These are phyloP conservation scores for Pongo pygmaeus DNA, from an alignment of 2,113 vertebrate species.

Conservation along the genomic window DNA sequence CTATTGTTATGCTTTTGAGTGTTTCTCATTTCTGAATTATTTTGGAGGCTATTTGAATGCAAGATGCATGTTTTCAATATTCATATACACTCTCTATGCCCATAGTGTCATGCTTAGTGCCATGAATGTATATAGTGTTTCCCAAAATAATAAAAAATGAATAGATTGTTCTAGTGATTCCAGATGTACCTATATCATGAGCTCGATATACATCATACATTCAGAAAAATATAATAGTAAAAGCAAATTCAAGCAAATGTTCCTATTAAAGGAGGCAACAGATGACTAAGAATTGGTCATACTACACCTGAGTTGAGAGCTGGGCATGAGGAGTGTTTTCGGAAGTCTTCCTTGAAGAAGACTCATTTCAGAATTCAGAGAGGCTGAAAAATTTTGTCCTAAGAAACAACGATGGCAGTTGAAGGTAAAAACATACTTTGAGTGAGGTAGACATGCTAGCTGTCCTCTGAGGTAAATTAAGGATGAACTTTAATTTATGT, in stretches of 20 bases:
- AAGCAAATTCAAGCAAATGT: not conserved
- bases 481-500: not conserved
- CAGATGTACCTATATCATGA: not conserved
- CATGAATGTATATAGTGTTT: not conserved
- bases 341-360: not conserved
- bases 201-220: not conserved
- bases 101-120: not conserved
- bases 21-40: constrained; percentile 28
- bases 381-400: not conserved
- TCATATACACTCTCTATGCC: not conserved
- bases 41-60: not conserved
- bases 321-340: not conserved
- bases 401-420: not conserved
- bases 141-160: not conserved
- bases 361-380: constrained; percentile 24
- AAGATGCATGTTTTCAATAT: constrained; percentile 2
- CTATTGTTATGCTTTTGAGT: constrained; percentile 29
- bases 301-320: not conserved
- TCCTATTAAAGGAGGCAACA: not conserved
- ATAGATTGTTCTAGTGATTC: not conserved
- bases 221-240: constrained; percentile 37
- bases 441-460: not conserved
- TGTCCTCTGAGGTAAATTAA: constrained; percentile 4
- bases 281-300: not conserved
- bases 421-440: not conserved